Conservation (phyloP, 35 echinoderm and acorn worm species). For the Strongylocentrotus purpuratus region DNA sequence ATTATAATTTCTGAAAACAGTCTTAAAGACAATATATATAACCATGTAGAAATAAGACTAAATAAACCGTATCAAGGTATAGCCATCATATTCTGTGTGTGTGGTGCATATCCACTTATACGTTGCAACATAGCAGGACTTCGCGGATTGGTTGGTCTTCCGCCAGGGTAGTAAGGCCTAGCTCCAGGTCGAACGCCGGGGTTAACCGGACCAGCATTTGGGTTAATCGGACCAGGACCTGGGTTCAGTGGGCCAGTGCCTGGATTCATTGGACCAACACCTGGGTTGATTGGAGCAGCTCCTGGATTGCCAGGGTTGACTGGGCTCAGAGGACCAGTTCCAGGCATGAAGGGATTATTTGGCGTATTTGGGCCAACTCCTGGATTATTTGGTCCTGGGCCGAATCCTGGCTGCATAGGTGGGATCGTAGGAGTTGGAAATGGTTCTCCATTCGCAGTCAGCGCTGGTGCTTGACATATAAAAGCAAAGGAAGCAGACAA, state of each 20-base stretch:
- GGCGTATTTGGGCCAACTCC: constrained; percentile 13
- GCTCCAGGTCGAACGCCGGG: not conserved
- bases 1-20: too few relatives aligned
- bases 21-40: not conserved
- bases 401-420: not conserved
- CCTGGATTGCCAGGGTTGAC: not conserved
- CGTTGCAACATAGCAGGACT: not conserved
- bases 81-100: not conserved
- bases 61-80: not conserved
- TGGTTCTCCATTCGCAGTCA: not conserved
- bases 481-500: constrained; percentile 21
- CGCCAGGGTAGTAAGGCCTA: not conserved
- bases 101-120: not conserved
- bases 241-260: not conserved
- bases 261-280: not conserved
- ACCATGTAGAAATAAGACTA: not conserved
- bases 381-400: not conserved
- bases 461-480: constrained; percentile 27
- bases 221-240: not conserved
- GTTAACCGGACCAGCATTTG: not conserved
- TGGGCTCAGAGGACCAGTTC: not conserved
- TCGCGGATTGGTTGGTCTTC: not conserved
- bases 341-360: not conserved
- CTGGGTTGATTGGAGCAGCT: not conserved
- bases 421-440: not conserved